Conservation (phyloP, 2,888 invertebrate species). For the Hedychridium roseum region DNA sequence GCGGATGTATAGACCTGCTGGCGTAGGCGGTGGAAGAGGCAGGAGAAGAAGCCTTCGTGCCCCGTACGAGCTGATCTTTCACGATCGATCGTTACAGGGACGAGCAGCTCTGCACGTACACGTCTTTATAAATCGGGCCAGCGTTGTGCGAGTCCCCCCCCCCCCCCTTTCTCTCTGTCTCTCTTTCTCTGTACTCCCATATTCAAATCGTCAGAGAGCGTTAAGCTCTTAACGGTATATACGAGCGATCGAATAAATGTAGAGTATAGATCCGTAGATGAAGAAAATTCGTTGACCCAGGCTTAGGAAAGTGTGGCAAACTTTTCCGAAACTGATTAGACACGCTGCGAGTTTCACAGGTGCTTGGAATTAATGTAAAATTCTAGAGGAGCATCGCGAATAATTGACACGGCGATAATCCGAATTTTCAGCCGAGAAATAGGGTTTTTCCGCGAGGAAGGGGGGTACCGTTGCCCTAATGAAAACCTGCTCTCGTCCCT, state of each 20-base stretch:
- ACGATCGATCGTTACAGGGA: constrained; percentile 48
- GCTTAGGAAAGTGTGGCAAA: too few relatives aligned
- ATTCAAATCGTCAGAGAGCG: constrained; percentile 35
- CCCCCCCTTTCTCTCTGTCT: constrained; percentile 15
- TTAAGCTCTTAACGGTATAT: constrained; percentile 41
- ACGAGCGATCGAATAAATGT: constrained; percentile 23
- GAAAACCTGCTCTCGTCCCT: too few relatives aligned
- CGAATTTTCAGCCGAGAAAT: too few relatives aligned
- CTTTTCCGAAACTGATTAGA: too few relatives aligned
- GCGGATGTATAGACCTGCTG: not conserved
- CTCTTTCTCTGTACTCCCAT: constrained; percentile 26
- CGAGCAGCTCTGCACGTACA: constrained; percentile 5
- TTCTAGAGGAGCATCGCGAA: constrained; percentile 1
- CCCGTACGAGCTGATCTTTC: constrained; percentile 48
- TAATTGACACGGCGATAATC: too few relatives aligned
- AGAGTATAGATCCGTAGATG: too few relatives aligned
- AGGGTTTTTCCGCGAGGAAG: too few relatives aligned
- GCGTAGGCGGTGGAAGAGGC: not conserved
- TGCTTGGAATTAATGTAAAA: too few relatives aligned
- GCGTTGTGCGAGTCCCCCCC: constrained; percentile 26
- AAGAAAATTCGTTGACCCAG: too few relatives aligned
- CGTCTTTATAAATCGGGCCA: constrained; percentile 15
- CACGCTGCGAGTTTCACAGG: too few relatives aligned
- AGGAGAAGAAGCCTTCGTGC: constrained; percentile 11
- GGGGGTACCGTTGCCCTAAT: too few relatives aligned